phyloP scores from a whole-genome alignment of 2,888 invertebrate species.

The Platycheirus rosarum region DNA sequence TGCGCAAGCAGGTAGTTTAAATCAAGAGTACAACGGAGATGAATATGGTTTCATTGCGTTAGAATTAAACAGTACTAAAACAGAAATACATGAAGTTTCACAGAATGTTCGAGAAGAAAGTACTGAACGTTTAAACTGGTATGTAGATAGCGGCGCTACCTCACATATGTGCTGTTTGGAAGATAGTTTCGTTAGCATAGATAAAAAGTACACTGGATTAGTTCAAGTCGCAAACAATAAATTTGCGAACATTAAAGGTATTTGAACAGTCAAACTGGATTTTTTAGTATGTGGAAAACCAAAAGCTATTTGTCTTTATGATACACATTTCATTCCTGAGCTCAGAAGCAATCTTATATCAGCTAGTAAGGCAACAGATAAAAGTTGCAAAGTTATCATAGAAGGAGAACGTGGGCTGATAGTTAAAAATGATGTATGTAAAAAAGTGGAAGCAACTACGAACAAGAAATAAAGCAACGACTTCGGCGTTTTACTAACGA shows the following conservation, averaged over 20 bases:
- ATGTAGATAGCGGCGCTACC: conserved; percentile 17
- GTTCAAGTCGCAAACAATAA: conserved; percentile 37
- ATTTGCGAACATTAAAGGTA: conserved; percentile 2
- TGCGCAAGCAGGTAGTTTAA: neutral
- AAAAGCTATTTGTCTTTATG: conserved; percentile 9
- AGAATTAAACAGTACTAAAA: too few species aligned
- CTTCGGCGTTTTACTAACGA: too few species aligned
- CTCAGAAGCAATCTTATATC: conserved; percentile 33
- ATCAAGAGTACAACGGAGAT: too few species aligned
- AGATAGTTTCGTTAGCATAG: conserved; percentile 10
- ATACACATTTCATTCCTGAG: conserved; percentile 26
- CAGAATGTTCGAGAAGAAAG: too few species aligned
- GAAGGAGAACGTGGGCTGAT: neutral
- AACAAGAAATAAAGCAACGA: too few species aligned
- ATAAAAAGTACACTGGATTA: conserved; percentile 10
- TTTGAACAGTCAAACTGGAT: conserved; percentile 24
- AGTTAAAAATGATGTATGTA: neutral
- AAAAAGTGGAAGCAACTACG: too few species aligned
- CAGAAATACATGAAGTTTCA: too few species aligned
- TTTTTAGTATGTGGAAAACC: conserved; percentile 13
- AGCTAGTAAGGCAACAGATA: conserved; percentile 26
- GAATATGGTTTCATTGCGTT: too few species aligned
- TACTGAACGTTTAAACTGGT: neutral
- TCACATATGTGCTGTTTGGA: conserved; percentile 26
- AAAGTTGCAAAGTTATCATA: neutral